A percentile compares a stretch with the other conserved stretches of the same genome.
Conservation (phyloP, 1,140 invertebrate species). For the Caenorhabditis latens region DNA sequence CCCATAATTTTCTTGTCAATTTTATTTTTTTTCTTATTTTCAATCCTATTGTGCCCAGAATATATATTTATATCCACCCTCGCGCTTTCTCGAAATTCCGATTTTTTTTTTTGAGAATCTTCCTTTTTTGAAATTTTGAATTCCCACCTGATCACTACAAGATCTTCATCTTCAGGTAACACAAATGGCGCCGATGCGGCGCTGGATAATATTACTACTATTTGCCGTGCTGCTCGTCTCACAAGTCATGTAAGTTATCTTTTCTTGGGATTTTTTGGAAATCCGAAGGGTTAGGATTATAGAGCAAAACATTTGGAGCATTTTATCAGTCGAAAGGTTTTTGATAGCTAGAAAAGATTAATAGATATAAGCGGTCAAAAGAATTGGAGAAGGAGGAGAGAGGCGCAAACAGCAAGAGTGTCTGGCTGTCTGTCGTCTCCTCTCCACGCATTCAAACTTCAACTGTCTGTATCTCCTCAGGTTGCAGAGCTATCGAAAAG, state of each 20-base stretch:
- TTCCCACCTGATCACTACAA: not conserved
- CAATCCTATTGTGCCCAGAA: too few relatives aligned
- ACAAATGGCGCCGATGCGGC: constrained; percentile 54
- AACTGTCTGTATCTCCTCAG: too few relatives aligned
- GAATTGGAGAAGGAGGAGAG: too few relatives aligned
- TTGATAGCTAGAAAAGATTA: not conserved
- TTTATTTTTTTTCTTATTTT: too few relatives aligned
- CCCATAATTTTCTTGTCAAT: not conserved
- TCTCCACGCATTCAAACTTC: too few relatives aligned
- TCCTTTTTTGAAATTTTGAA: too few relatives aligned
- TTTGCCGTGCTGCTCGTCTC: constrained; percentile 52
- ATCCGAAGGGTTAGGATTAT: not conserved
- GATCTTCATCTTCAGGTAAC: constrained; percentile 20
- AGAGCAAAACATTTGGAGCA: not conserved
- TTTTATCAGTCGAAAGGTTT: not conserved
- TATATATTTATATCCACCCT: too few relatives aligned
- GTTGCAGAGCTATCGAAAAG: too few relatives aligned
- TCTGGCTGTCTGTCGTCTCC: too few relatives aligned
- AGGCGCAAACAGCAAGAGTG: too few relatives aligned
- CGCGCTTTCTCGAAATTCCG: too few relatives aligned
- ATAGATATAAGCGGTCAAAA: not conserved
- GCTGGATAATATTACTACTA: constrained; percentile 54
- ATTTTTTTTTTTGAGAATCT: too few relatives aligned
- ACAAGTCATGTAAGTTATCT: constrained; percentile 19
- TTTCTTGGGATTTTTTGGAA: not conserved